A percentile compares a stretch with the other conserved stretches of the same genome.
Conservation (phyloP, 2,113 vertebrate species). For the Gnathonemus echidnorhynchus region DNA sequence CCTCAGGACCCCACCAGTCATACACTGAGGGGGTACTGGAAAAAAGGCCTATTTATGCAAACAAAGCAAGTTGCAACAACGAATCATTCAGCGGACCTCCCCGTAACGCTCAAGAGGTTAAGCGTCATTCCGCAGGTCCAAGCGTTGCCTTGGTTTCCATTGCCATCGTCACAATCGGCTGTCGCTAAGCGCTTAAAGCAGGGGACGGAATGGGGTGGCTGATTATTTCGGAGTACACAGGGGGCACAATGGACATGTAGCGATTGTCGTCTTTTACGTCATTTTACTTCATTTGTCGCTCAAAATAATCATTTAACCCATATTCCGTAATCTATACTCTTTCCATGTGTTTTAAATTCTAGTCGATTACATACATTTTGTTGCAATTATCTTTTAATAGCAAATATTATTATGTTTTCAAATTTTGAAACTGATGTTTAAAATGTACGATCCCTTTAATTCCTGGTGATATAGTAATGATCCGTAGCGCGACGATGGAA, state of each 20-base stretch:
- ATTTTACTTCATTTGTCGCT: not conserved
- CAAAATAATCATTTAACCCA: not conserved
- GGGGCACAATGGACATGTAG: not conserved
- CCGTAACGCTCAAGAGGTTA: constrained; percentile 16
- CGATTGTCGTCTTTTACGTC: not conserved
- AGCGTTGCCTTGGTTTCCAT: constrained; percentile 47
- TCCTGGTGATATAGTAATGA: not conserved
- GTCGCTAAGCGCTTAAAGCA: constrained; percentile 13
- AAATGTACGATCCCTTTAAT: not conserved
- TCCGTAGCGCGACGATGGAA: not conserved
- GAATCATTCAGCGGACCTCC: constrained; percentile 30
- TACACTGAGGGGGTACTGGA: constrained; percentile 22
- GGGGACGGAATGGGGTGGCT: not conserved
- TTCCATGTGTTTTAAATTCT: not conserved
- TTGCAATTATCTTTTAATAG: not conserved
- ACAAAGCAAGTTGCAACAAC: constrained; percentile 30
- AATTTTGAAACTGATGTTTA: not conserved
- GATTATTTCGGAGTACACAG: not conserved
- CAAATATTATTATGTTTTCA: not conserved
- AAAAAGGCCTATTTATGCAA: constrained; percentile 30
- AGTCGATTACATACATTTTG: not conserved
- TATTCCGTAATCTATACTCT: not conserved
- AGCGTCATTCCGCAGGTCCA: constrained; percentile 19
- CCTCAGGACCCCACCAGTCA: not conserved
- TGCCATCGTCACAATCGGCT: constrained; percentile 23